Percentiles rank a stretch among this genome's conserved stretches.
phyloP scores from a whole-genome alignment of 2,797 vertebrate species.

The Chrysocyon brachyurus region DNA sequence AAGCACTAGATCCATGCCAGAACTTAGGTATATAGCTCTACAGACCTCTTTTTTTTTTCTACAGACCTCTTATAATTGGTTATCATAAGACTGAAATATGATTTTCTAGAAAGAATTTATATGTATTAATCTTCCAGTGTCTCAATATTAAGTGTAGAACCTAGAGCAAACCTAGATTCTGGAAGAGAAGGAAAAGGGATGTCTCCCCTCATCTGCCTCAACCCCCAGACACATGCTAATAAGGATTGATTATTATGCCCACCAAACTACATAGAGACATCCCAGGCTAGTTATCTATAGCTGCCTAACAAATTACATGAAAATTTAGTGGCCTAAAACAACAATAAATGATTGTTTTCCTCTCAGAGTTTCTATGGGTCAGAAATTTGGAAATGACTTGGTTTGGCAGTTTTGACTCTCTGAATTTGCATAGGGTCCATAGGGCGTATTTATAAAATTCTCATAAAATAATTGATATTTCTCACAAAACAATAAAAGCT shows the following conservation, averaged over 20 bases:
- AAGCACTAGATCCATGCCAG: background rate
- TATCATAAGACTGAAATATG: background rate
- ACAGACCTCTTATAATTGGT: background rate
- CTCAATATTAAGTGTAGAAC: background rate
- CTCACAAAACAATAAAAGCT: background rate
- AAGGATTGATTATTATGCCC: background rate
- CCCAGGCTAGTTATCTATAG: background rate
- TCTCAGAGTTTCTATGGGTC: background rate
- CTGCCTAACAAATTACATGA: background rate
- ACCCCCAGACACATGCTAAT: background rate
- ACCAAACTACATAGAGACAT: background rate
- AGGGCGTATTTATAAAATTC: background rate
- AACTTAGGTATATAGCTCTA: background rate
- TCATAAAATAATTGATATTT: slow-evolving; percentile 1
- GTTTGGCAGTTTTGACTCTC: background rate
- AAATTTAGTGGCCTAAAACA: background rate
- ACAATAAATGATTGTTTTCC: background rate
- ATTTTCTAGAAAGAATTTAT: background rate
- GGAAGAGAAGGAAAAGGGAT: background rate
- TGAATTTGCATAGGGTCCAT: background rate
- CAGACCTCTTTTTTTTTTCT: background rate
- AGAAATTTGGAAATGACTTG: background rate
- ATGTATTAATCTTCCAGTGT: background rate
- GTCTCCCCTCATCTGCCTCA: background rate
- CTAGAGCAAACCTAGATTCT: background rate